Evolutionary conservation across 2,113 vertebrate species (phyloP).

Genomic region (Daubentonia madagascariensis): DNA sequence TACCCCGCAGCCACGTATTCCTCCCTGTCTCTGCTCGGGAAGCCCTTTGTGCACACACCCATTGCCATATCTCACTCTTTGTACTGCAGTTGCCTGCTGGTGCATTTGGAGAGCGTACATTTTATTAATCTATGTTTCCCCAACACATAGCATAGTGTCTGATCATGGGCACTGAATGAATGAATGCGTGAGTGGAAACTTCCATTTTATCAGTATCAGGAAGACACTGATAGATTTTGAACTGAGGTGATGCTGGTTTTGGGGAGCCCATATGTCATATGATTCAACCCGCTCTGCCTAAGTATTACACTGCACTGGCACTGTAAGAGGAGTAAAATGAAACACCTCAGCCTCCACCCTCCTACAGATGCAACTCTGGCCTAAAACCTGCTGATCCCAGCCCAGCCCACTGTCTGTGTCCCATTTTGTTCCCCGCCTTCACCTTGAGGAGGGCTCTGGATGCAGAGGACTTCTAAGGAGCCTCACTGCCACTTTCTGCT

Average conservation of each 20-base stretch:
- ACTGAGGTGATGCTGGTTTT: neutral
- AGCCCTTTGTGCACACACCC: neutral
- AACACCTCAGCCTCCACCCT: neutral
- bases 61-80: neutral
- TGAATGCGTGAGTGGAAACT: neutral
- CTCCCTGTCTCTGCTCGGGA: neutral
- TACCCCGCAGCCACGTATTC: neutral
- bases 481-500: neutral
- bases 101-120: neutral
- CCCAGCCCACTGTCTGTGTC: neutral
- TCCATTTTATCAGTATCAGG: neutral
- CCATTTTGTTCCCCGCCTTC: neutral
- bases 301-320: neutral
- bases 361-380: neutral
- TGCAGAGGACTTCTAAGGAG: neutral
- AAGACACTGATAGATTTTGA: neutral
- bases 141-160: neutral
- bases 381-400: neutral
- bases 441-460: neutral
- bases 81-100: neutral
- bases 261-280: neutral
- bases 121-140: constrained; percentile 40
- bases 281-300: neutral
- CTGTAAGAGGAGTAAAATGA: neutral
- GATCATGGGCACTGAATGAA: neutral